Conservation (phyloP, 2,888 invertebrate genomes). For the Chymomyza amoena region DNA sequence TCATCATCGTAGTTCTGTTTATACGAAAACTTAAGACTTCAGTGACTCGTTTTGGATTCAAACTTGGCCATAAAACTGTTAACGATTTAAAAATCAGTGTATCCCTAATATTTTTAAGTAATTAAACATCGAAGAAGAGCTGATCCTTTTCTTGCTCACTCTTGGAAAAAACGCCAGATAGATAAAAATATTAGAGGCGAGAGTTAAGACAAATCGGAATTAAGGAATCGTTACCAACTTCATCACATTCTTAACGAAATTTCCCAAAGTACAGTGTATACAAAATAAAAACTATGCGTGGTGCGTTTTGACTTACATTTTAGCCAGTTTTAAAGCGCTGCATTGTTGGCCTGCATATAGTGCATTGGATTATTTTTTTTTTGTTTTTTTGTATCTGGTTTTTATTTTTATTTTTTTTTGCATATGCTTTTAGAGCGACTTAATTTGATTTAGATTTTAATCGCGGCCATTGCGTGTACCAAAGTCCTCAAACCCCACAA, state of each 20-base stretch:
- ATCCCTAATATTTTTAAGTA: too few relatives aligned
- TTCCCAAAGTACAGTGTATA: neutral
- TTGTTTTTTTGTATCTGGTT: slow-evolving; percentile 59
- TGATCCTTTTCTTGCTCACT: too few relatives aligned
- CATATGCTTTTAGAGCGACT: slow-evolving; percentile 72
- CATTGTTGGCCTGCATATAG: slow-evolving; percentile 50
- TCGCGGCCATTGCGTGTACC: slow-evolving; percentile 65
- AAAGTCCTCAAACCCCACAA: slow-evolving; percentile 25
- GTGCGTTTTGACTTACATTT: slow-evolving; percentile 36
- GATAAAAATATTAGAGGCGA: too few relatives aligned
- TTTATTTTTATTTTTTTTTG: slow-evolving; percentile 43
- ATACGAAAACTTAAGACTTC: too few relatives aligned
- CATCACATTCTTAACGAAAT: neutral
- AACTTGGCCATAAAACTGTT: too few relatives aligned
- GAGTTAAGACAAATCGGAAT: too few relatives aligned
- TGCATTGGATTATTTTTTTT: slow-evolving; percentile 21
- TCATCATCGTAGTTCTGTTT: too few relatives aligned
- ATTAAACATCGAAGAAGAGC: too few relatives aligned
- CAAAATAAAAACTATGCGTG: slow-evolving; percentile 50
- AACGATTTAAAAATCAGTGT: too few relatives aligned
- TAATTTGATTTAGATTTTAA: slow-evolving; percentile 73
- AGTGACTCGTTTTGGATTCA: too few relatives aligned
- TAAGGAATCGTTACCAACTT: neutral
- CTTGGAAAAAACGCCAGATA: too few relatives aligned
- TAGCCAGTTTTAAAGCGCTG: slow-evolving; percentile 39